Evolutionary conservation across 2,888 invertebrate genomes (phyloP).

Genomic region (Tridacna gigas): DNA sequence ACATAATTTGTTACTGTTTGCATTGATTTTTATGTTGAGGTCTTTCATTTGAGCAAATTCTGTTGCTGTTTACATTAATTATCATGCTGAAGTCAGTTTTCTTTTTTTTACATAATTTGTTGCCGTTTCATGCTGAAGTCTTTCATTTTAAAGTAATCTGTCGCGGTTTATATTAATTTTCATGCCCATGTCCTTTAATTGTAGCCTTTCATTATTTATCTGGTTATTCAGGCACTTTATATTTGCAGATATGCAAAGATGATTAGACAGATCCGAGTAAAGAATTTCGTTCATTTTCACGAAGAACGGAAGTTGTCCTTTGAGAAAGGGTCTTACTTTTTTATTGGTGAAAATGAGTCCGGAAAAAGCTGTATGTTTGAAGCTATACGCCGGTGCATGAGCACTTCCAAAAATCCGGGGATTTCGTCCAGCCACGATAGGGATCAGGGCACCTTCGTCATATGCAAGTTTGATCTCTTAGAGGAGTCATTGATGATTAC

Average conservation of each 20-base stretch:
- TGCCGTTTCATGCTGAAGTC: too few species aligned
- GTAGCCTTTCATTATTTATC: too few species aligned
- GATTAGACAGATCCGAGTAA: conserved; percentile 12
- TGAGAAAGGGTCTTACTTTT: conserved; percentile 8
- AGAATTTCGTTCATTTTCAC: conserved; percentile 33
- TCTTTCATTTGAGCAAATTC: too few species aligned
- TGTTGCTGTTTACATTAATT: too few species aligned
- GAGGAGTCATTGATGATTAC: not conserved
- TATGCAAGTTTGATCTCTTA: conserved; percentile 9
- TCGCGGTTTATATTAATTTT: too few species aligned
- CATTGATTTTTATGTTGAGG: too few species aligned
- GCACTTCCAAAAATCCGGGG: not conserved
- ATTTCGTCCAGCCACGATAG: conserved; percentile 5
- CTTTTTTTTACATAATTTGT: too few species aligned
- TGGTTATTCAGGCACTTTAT: not conserved
- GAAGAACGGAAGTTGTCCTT: conserved; percentile 10
- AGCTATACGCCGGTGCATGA: conserved; percentile 20
- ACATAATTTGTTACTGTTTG: too few species aligned
- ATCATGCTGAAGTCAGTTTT: too few species aligned
- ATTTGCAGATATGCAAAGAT: not conserved
- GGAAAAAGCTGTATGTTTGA: conserved; percentile 28
- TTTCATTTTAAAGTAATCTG: too few species aligned
- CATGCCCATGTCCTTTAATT: too few species aligned
- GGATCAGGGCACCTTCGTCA: conserved; percentile 4
- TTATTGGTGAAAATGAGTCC: conserved; percentile 24